These are phyloP conservation scores for Dermolepida albohirtum DNA, from an alignment of 2,888 invertebrate species.

Conservation along the genomic window DNA sequence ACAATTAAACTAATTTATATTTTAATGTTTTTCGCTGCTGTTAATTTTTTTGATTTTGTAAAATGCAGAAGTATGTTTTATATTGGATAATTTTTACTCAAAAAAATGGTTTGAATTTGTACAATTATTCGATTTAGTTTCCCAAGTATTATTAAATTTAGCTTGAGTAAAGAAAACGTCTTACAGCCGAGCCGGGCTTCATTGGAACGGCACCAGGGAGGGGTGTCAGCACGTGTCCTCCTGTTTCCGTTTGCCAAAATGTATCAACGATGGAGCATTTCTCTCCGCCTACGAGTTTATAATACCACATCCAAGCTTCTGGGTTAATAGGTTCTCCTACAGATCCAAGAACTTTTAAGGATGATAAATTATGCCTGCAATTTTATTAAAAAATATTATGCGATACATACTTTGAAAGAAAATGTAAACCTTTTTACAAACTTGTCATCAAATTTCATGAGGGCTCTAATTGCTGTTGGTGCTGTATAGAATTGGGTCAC, in stretches of 20 bases:
- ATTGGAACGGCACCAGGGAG: slow-evolving; percentile 95
- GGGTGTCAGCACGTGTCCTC: slow-evolving; percentile 96
- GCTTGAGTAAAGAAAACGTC: neutral
- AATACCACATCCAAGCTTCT: slow-evolving; percentile 98
- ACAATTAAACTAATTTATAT: too few relatives aligned
- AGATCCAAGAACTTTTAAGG: slow-evolving; percentile 88
- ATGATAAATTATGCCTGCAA: slow-evolving; percentile 73
- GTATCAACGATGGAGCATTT: slow-evolving; percentile 96
- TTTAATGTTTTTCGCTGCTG: too few relatives aligned
- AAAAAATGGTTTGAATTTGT: too few relatives aligned
- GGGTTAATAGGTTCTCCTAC: slow-evolving; percentile 99
- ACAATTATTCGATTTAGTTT: too few relatives aligned
- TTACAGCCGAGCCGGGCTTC: slow-evolving; percentile 98
- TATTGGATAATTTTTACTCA: too few relatives aligned
- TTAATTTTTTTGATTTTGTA: too few relatives aligned
- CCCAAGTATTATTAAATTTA: too few relatives aligned
- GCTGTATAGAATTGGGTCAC: slow-evolving; percentile 98
- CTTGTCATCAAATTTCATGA: slow-evolving; percentile 94
- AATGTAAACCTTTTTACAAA: slow-evolving; percentile 78
- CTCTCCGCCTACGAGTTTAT: slow-evolving; percentile 82
- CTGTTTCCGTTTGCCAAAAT: slow-evolving; percentile 99
- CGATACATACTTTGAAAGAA: neutral
- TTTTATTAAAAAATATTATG: slow-evolving; percentile 4
- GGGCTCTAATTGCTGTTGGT: slow-evolving; percentile 95
- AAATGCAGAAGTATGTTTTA: too few relatives aligned